Evolutionary conservation across 2,113 vertebrate genomes (phyloP), one percentile per base, ranked within the genome.

Genomic region (Capra hircus): DNA sequence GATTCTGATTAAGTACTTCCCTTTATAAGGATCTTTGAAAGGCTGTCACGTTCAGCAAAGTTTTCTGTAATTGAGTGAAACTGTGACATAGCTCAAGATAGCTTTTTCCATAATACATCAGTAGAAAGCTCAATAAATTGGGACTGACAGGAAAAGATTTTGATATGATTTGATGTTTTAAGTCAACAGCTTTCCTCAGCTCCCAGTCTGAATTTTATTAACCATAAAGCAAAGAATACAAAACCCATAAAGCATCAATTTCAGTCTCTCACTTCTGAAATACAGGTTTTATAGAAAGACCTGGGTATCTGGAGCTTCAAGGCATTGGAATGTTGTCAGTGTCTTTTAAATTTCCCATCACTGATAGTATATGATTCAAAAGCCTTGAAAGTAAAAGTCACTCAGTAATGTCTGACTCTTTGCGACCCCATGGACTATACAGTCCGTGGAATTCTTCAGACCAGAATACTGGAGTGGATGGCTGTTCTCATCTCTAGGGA

Each of bases 141-240:
- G 40, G 55, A 67, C 33, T 36, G 59, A 93, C 94, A 97, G 10
- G 40, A 95, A 93, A 90, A 80, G 80, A 48, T 95, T 97, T 95
- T 95, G 64, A 96, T 98, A 88, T 55, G 80, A 93, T 95, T 94
- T 97, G 30, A 90, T 95, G 91, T 98, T 96, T 97, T 85, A 97
- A 91, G 71, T 91, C 95, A 97, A 81, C 74, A 90, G 82, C 71
- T 97, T 94, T 95, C 40, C 88, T 97, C 17, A 33, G n/a, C 25
- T 88, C 77, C 52, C 48, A 50, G 30, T n/a, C 36, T 94, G n/a
- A 97, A 92, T 94, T 96, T 97, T 94, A 97, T 96, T 81, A 92
- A 94, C 67, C 88, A 96, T 0, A 30, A 92, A 67, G 30, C 87
- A 80, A 84, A 30, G 30, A 96, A 59, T 71, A 36, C 14, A 87